A percentile compares a stretch with the other conserved stretches of the same genome.
Evolutionary conservation across 2,113 vertebrate genomes (phyloP).

Genomic region (Pogona vitticeps): DNA sequence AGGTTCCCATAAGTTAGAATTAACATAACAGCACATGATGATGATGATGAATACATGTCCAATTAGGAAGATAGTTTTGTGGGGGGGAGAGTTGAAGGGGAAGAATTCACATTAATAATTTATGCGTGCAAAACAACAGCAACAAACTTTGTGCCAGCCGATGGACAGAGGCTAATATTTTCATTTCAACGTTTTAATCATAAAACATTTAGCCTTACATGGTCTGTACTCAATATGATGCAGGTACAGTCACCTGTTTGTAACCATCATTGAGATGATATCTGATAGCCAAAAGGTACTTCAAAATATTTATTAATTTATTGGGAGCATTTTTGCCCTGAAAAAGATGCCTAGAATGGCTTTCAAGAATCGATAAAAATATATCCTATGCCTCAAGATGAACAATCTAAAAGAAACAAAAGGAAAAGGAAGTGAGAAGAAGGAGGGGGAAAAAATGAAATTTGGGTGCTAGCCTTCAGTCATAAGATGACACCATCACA

Average conservation of each 20-base stretch:
- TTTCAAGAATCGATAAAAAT: not conserved
- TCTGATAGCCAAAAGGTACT: not conserved
- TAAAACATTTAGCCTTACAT: not conserved
- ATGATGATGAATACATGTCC: slow-evolving; percentile 12
- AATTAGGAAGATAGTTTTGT: slow-evolving; percentile 51
- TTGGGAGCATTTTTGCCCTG: too few relatives aligned
- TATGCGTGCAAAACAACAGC: slow-evolving; percentile 50
- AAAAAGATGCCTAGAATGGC: not conserved
- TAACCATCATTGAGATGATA: not conserved
- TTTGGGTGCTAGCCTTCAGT: too few relatives aligned
- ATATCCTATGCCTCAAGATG: not conserved
- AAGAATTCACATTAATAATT: slow-evolving; percentile 28
- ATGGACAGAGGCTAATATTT: not conserved
- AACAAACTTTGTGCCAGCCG: slow-evolving; percentile 24
- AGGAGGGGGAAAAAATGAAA: too few relatives aligned
- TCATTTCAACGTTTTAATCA: not conserved
- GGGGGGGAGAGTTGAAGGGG: not conserved
- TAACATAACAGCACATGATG: too few relatives aligned
- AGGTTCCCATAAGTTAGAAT: too few relatives aligned
- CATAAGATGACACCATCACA: too few relatives aligned
- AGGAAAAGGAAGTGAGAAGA: too few relatives aligned
- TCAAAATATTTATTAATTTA: not conserved
- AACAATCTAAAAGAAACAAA: not conserved
- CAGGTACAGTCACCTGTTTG: too few relatives aligned
- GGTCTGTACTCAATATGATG: not conserved